Evolutionary conservation across 2,888 invertebrate genomes (phyloP).

Genomic region (Eumerus sabulonum): DNA sequence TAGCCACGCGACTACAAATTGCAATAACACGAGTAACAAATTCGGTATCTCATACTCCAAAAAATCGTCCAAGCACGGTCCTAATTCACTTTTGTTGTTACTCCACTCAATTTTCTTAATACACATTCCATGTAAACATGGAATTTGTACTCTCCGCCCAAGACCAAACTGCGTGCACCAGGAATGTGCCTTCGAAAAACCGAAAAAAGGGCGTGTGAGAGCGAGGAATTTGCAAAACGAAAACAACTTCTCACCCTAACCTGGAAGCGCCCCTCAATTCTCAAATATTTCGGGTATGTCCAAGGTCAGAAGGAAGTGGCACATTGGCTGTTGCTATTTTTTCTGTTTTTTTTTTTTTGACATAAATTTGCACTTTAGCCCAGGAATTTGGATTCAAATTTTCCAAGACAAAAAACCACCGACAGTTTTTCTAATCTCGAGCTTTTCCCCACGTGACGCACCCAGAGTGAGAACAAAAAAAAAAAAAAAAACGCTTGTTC

Average conservation of each 20-base stretch:
- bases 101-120: conserved; percentile 25
- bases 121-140: conserved; percentile 47
- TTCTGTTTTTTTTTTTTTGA: too few relatives aligned
- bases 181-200: conserved; percentile 19
- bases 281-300: neutral
- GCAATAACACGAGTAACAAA: too few relatives aligned
- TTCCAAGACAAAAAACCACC: neutral
- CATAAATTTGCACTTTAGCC: conserved; percentile 57
- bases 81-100: conserved; percentile 34
- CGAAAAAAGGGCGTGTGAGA: conserved; percentile 23
- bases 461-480: too few relatives aligned
- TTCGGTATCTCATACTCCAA: too few relatives aligned
- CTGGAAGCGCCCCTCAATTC: neutral
- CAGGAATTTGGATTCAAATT: neutral
- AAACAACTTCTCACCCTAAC: too few relatives aligned
- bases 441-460: conserved; percentile 16
- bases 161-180: conserved; percentile 8
- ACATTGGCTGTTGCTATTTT: too few relatives aligned
- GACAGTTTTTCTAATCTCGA: conserved; percentile 10
- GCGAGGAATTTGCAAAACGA: conserved; percentile 14
- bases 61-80: neutral
- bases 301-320: too few relatives aligned
- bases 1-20: too few relatives aligned
- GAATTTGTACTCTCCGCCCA: conserved; percentile 5
- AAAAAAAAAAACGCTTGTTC: conserved; percentile 26